Conservation (phyloP, 2,797 vertebrate genomes). For the Anguilla megastoma region DNA sequence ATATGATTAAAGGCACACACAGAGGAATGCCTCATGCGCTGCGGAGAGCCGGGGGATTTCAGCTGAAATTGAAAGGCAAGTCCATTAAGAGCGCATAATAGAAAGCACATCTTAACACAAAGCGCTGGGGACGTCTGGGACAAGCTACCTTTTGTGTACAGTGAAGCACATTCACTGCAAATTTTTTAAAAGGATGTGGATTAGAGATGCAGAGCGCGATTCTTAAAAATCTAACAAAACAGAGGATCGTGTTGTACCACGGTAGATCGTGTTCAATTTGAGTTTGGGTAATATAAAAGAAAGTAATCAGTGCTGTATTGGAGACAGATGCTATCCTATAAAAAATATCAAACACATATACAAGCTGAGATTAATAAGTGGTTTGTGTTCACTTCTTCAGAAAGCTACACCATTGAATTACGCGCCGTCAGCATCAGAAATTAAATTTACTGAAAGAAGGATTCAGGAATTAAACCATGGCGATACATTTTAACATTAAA, state of each 20-base stretch:
- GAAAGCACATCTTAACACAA: constrained; percentile 22
- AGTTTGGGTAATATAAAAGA: neutral
- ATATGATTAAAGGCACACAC: constrained; percentile 17
- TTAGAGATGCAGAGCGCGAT: neutral
- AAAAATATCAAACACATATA: neutral
- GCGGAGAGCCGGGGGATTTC: neutral
- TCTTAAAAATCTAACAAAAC: neutral
- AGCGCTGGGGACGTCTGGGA: neutral
- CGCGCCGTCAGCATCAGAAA: neutral
- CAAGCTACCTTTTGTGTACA: constrained; percentile 27
- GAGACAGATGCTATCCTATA: neutral
- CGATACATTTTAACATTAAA: neutral
- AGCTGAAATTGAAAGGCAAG: neutral
- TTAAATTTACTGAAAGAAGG: neutral
- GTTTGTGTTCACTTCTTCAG: neutral
- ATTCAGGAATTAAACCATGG: neutral
- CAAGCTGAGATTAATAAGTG: neutral
- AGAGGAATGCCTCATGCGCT: neutral
- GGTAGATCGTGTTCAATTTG: neutral
- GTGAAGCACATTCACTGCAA: constrained; percentile 17
- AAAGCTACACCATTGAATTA: neutral
- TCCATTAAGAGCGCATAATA: constrained; percentile 23
- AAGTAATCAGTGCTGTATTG: neutral
- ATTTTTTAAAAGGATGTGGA: neutral
- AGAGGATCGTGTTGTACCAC: neutral